Base-by-base conservation (phyloP, 2,113 vertebrate species). In the Erpornis zantholeuca region DNA sequence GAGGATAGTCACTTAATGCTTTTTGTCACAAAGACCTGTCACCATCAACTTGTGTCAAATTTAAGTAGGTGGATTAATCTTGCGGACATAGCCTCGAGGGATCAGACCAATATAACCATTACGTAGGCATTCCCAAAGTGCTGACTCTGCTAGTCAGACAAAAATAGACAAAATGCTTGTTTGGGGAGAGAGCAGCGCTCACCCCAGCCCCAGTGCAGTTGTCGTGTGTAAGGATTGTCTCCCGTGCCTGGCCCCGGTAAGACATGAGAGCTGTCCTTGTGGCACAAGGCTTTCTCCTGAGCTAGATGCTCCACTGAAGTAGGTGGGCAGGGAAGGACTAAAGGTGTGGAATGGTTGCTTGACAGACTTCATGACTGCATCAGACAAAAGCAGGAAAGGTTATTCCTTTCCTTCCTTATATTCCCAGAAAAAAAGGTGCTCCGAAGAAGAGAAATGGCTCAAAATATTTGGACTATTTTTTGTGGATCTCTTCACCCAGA, bases 121-220 rank as follows among this genome's bases (percentile, higher is more conserved):
- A 88, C 56, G 2, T 63, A 70, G 87, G 78, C 78, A 93, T 90
- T 93, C 84, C 87, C 73, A 66, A 94, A 92, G 85, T 86, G 92
- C 92, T 96, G 95, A 92, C 85, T 92, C 63, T 82, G 85, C 82
- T 91, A 20, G 75, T 86, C 66, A 66, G 79, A 68, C 78, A 21
- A 49, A 94, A 96, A 95, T 90, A 95, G 87, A 90, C 59, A 94
- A 95, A 97, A 92, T 47, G 17, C 42, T 93, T 28, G 17, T 96
- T 88, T 90, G 64, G 31, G 84, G 82, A 88, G 47, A 96, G 54
- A 90, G n/a, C 38, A 63, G 9, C 17, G 78, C 29, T 92, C 77
- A 45, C 29, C 17, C 27, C 54, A 80, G 72, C 17, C 45, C 63
- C 60, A 59, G 24, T 52, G 50, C 78, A 72, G 53, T 79, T 76